Base-by-base conservation (phyloP, 2,113 vertebrate species). In the Smithornis capensis region DNA sequence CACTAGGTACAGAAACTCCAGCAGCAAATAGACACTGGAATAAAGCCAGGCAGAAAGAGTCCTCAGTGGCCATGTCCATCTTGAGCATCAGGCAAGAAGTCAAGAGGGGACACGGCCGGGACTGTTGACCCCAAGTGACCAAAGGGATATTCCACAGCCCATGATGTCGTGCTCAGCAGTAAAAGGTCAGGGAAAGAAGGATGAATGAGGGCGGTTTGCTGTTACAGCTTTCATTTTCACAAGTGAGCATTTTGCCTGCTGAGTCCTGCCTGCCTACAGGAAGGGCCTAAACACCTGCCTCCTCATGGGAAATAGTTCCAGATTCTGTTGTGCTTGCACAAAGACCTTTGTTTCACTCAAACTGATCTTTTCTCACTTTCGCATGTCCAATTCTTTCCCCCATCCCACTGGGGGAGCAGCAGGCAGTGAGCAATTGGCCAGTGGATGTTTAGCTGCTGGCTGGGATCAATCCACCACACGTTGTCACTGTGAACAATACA, bases 31-130 rank as follows among this genome's bases (percentile, higher is more conserved):
- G 22, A 49, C 28, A 15, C 25, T 28, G 33, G 40, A 76, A 49
- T 14, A 64, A 86, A 93, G 22, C 3, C n/a, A 67, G n/a, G 40
- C 19, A 63, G 23, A 77, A 68, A 14, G 13, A 19, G 22, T 52
- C 14, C 57, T 33, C 27, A 40, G 2, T 6, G 18, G 38, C 69
- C 57, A 50, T 2, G 7, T 6, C 19, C 56, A 57, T 35, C 18
- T 4, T 17, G 28, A 40, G 40, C 0, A 0, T 5, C 25, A 31
- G n/a, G 40, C 47, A 63, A 49, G 10, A 76, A 44, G 25, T 9
- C 16, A 10, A 6, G 38, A 57, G 38, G 21, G 31, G 22, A n/a
- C 25, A 35, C n/a, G n/a, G 53, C 8, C 0, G 0, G 35, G 44
- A 81, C 17, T 52, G 62, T 17, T 22, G 50, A 37, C 35, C 35